Base-by-base conservation (phyloP, 2,888 invertebrate species). In the Eustalomyia histrio region DNA sequence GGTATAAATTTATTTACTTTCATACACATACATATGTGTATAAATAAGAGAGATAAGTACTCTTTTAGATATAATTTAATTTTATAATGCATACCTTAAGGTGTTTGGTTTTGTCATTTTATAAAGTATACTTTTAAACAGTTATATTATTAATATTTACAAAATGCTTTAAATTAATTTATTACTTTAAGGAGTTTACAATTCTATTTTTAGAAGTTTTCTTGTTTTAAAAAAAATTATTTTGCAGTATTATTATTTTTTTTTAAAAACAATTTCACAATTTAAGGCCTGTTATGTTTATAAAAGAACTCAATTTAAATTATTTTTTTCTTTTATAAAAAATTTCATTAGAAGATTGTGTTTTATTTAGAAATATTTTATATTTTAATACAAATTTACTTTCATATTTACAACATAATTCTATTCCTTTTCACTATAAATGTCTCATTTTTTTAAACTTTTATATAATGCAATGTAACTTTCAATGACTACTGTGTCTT, bases 31-130 rank as follows among this genome's bases (percentile, higher is more conserved):
- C 17, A 17, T 29, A 6, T 43, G 57, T 58, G 7, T 33, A 53
- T 16, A 60, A 14, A 47, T 3, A 24, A 35, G 17, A 65, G 4
- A 55, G 53, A 61, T 75, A 71, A 75, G 71, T 72, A 75, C 29
- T 39, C 50, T 52, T 76, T 75, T 50, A 76, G 71, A 52, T 24
- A 72, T 58, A 68, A 80, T 80, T 72, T 76, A 67, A 80, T 80
- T 67, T 50, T 72, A 72, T 76, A 80, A 75, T 67, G 75, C 67
- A 72, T 69, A 79, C 71, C 65, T 65, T 75, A 50, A 79, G 69
- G 79, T 72, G 78, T 67, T 63, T 55, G 29, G 67, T 58, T 71
- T 67, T 76, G 50, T 58, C 55, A 71, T 60, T 29, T 50, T 52
- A 10, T 53, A n/a, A 12, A 8, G 60, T 60, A 69, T 65, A 65